Base-by-base conservation (phyloP, 2,113 vertebrate species). In the Chitala chitala region DNA sequence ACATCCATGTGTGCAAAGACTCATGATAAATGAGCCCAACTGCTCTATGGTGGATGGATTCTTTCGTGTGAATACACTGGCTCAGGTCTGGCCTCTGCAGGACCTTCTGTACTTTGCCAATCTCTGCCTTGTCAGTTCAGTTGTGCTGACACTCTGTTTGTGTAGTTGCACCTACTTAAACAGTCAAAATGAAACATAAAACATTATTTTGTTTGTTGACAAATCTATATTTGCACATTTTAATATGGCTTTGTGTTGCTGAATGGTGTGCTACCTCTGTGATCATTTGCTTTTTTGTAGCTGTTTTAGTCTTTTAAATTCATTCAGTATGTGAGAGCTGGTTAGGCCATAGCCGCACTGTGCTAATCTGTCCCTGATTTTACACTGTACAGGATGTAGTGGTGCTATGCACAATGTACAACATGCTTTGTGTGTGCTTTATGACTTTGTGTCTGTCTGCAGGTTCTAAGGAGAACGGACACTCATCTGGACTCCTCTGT, bases 401-500 rank as follows among this genome's bases (percentile, higher is more conserved):
- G 53, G 7, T 26, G n/a, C 24, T 26, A 17, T 68, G 15, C 22
- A 46, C 40, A 22, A 24, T n/a, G n/a, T 46, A 51, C 64, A 26
- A 3, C 26, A 17, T 36, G 0, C 5, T 22, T 26, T 26, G 38
- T 66, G n/a, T 2, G 20, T 66, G 24, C 13, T 12, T 26, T 17
- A 9, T 13, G 46, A 10, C 20, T 10, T 10, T 63, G n/a, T 4
- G 7, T 76, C 51, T 77, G 58, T 56, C n/a, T 73, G 3, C 82
- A 98, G 95, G 93, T 94, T 44, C 89, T 91, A 17, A 91, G 95
- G 78, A 89, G 90, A 90, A 88, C 85, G 87, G 87, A 87, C 22
- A 76, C 86, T 40, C 89, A 86, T 0, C 83, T 84, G 40, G 87
- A 89, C 68, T 72, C 22, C 1, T 29, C 82, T 0, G 90, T 86